These are phyloP conservation scores for Actinopyga echinites DNA, from an alignment of 53 echinoderm and acorn worm genomes.

Conservation along the genomic window DNA sequence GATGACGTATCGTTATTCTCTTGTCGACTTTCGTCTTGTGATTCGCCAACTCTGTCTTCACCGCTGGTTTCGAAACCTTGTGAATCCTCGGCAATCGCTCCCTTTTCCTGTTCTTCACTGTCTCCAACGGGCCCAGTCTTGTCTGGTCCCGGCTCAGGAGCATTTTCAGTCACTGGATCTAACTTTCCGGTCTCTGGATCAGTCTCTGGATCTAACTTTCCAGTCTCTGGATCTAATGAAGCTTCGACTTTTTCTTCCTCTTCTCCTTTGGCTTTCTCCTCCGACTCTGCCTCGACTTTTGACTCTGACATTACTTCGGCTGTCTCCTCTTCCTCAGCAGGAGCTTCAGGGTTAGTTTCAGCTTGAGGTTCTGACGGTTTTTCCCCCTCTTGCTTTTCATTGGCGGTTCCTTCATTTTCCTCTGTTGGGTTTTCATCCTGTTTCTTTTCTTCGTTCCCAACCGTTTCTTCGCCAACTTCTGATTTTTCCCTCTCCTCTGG, in stretches of 20 bases:
- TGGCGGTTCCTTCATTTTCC: background rate
- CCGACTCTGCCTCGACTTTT: background rate
- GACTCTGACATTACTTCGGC: background rate
- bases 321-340: background rate
- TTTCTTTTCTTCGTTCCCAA: background rate
- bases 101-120: too few relatives aligned
- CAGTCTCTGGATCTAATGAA: too few relatives aligned
- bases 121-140: too few relatives aligned
- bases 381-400: slow-evolving; percentile 18
- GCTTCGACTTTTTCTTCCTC: background rate
- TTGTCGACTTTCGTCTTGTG: background rate
- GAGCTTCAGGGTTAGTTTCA: background rate
- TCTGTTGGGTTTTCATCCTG: background rate
- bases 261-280: background rate
- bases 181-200: too few relatives aligned
- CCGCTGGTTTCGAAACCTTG: too few relatives aligned
- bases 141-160: too few relatives aligned
- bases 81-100: too few relatives aligned
- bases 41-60: background rate
- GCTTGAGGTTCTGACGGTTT: slow-evolving; percentile 15
- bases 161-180: too few relatives aligned
- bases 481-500: background rate
- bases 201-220: too few relatives aligned
- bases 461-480: background rate
- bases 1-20: background rate